Conservation (phyloP, 2,888 invertebrate genomes). For the Drosophila pegasa region DNA sequence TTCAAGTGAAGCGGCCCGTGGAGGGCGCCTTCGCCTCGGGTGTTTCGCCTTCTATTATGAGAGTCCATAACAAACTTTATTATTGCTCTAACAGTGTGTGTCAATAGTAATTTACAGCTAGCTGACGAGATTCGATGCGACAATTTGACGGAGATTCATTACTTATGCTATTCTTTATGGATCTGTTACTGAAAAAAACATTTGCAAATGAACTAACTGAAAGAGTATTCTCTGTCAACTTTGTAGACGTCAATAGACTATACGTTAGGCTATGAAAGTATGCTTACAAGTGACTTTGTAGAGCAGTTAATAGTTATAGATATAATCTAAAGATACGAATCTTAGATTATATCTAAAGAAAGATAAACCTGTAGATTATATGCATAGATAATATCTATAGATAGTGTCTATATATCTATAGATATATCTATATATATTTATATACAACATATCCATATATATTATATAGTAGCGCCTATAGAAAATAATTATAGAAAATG, state of each 20-base stretch:
- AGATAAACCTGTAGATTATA: background rate
- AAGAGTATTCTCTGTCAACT: background rate
- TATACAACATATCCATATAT: too few relatives aligned
- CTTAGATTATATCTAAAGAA: too few relatives aligned
- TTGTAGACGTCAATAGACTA: background rate
- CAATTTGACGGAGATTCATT: background rate
- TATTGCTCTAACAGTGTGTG: conserved; percentile 43
- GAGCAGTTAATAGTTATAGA: background rate
- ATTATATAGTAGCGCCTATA: too few relatives aligned
- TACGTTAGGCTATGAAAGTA: background rate
- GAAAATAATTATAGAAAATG: background rate
- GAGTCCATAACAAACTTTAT: conserved; percentile 51
- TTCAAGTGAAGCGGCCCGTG: conserved; percentile 57
- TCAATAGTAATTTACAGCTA: conserved; percentile 37
- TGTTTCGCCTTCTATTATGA: conserved; percentile 61
- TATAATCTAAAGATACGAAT: background rate
- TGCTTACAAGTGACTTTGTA: background rate
- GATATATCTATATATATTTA: too few relatives aligned
- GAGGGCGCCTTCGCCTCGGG: conserved; percentile 45
- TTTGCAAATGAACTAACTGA: background rate
- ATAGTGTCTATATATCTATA: background rate
- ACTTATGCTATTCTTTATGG: background rate
- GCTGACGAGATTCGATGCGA: background rate
- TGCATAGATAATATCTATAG: background rate
- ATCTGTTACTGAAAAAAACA: background rate